phyloP scores from a whole-genome alignment of 2,113 vertebrate species.

The Pseudolaguvia tuberculata region DNA sequence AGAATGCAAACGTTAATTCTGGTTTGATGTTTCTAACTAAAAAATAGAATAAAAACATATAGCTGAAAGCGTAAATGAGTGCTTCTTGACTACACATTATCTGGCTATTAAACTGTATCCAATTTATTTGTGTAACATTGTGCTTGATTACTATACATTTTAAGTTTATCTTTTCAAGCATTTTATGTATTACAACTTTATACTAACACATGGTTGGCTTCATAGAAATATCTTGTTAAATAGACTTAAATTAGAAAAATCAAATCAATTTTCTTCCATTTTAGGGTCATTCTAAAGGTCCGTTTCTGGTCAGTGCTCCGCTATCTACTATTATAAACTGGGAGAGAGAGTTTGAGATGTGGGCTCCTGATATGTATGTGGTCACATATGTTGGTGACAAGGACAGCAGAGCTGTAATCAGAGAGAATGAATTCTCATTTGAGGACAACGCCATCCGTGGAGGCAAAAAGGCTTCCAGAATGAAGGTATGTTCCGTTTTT shows the following conservation, averaged over 20 bases:
- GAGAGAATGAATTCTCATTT: constrained; percentile 96
- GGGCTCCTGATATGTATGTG: constrained; percentile 97
- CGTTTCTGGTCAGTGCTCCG: constrained; percentile 93
- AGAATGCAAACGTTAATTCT: constrained; percentile 40
- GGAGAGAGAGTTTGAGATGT: constrained; percentile 98
- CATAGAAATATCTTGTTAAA: too few relatives aligned
- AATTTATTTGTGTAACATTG: too few relatives aligned
- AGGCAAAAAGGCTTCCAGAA: constrained; percentile 91
- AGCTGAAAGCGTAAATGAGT: neutral
- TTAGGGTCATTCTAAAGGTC: constrained; percentile 95
- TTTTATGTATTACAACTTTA: too few relatives aligned
- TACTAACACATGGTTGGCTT: too few relatives aligned
- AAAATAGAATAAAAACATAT: neutral
- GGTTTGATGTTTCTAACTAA: neutral
- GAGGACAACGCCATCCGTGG: constrained; percentile 96
- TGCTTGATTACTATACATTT: too few relatives aligned
- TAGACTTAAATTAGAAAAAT: too few relatives aligned
- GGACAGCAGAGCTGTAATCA: constrained; percentile 92
- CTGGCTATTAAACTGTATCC: neutral
- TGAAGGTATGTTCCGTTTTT: constrained; percentile 77
- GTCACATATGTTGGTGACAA: constrained; percentile 95
- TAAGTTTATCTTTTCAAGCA: too few relatives aligned
- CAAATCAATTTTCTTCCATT: neutral
- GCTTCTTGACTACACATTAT: neutral
- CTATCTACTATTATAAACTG: constrained; percentile 99